Evolutionary conservation across 2,113 vertebrate genomes (phyloP).

Genomic region (Oncorhynchus mykiss): DNA sequence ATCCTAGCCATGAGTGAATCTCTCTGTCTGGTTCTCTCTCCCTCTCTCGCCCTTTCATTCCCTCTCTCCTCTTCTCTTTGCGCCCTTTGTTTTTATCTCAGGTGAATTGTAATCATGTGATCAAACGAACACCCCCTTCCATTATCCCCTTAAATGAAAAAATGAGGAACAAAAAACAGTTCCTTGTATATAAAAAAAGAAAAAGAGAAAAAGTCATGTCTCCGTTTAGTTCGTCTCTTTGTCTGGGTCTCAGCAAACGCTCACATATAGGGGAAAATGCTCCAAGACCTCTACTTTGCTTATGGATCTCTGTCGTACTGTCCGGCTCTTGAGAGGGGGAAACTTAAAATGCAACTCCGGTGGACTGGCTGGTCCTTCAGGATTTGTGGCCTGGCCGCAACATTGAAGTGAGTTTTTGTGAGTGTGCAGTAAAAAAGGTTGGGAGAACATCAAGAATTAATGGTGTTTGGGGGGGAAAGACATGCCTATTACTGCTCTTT

Average conservation of each 20-base stretch:
- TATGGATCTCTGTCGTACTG: constrained; percentile 38
- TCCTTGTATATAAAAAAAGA: constrained; percentile 66
- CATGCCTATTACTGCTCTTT: not conserved
- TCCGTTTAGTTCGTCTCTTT: constrained; percentile 47
- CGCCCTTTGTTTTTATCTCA: constrained; percentile 73
- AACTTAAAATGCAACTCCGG: constrained; percentile 17
- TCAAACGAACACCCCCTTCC: constrained; percentile 68
- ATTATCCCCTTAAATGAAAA: constrained; percentile 68
- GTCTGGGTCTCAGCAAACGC: constrained; percentile 49
- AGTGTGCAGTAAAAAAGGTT: constrained; percentile 9
- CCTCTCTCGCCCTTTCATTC: constrained; percentile 61
- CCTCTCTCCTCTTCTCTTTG: constrained; percentile 53
- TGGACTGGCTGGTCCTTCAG: constrained; percentile 34
- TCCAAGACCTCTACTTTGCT: constrained; percentile 35
- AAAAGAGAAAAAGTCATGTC: constrained; percentile 57
- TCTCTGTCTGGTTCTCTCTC: constrained; percentile 56
- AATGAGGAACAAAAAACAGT: constrained; percentile 73
- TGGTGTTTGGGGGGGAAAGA: not conserved
- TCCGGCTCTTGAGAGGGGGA: constrained; percentile 33
- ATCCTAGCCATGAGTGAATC: constrained; percentile 67
- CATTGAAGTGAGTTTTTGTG: constrained; percentile 64
- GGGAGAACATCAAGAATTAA: not conserved
- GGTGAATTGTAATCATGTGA: constrained; percentile 79
- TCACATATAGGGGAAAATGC: constrained; percentile 45
- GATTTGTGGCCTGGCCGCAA: constrained; percentile 43